Base-by-base conservation (phyloP, 1,140 invertebrate genomes). In the Zeugodacus cucurbitae region DNA sequence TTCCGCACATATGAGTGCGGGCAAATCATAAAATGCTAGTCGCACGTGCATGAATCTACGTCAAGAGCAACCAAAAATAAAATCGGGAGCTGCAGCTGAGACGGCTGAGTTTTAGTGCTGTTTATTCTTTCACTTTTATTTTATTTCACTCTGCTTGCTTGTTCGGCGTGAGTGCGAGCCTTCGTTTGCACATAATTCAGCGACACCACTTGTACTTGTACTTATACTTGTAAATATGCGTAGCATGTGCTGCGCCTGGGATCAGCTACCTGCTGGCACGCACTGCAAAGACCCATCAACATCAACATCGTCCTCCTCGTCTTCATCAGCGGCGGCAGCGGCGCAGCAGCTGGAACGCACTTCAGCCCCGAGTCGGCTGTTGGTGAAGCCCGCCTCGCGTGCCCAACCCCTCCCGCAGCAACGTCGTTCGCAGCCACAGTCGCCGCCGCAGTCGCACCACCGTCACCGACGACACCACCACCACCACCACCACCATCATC, bases 211-310 rank as follows among this genome's bases (percentile, higher is more conserved):
- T 82, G 22, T 82, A 82, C 41, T 22, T 34, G 29, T 22, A 20
- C 14, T 37, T 34, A 29, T 29, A 70, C 14, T 70, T 48, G 0
- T 44, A 82, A 82, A 48, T 22, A 82, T 82, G 74, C 74, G 41
- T 82, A 82, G n/a, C 41, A 82, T 82, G 74, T 82, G 37, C 11
- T 82, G 41, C n/a, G 74, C 74, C 41, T 44, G 74, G 37, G 37
- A 44, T 82, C 41, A 48, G 41, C 41, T 82, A 48, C 74, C 74
- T 82, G 74, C 74, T 82, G 74, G 26, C 74, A 82, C 74, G 11
- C 41, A 17, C 41, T 14, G 22, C 41, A 74, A 41, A 4, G 70
- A 34, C 34, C 37, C 20, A 74, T 54, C 70, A 37, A 22, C 34
- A 44, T 41, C 74, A 7, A 54, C 22, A 14, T 70, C 32, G 2